Conservation (phyloP, 2,888 invertebrate genomes). For the Epinotia ramella region DNA sequence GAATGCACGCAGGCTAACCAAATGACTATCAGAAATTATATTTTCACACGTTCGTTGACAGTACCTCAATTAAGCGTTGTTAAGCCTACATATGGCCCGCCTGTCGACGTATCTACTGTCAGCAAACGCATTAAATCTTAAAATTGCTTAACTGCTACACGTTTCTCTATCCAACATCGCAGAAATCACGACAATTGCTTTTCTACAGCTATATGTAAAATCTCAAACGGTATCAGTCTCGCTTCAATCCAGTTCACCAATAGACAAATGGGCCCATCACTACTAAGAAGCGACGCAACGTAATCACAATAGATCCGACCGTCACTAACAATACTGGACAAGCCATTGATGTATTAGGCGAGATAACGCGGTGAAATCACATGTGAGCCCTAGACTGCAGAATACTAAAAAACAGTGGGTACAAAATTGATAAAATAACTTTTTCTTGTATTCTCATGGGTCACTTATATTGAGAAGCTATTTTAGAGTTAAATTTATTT, state of each 20-base stretch:
- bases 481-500: too few relatives aligned
- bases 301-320: conserved; percentile 54
- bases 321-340: conserved; percentile 82
- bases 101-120: too few relatives aligned
- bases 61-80: too few relatives aligned
- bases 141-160: background rate
- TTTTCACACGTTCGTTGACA: too few relatives aligned
- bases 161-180: background rate
- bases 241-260: conserved; percentile 18
- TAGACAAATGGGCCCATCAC: conserved; percentile 39
- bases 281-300: conserved; percentile 37
- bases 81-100: too few relatives aligned
- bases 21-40: too few relatives aligned
- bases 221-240: conserved; percentile 7
- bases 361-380: conserved; percentile 82
- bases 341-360: conserved; percentile 81
- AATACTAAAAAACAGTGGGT: conserved; percentile 23
- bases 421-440: background rate
- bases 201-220: background rate
- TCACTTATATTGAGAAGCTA: too few relatives aligned
- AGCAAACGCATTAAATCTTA: too few relatives aligned
- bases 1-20: too few relatives aligned
- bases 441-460: too few relatives aligned
- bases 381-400: conserved; percentile 60
- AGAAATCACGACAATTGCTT: background rate